phyloP scores from a whole-genome alignment of 2,888 invertebrate genomes.

The Hypomecis punctinalis region DNA sequence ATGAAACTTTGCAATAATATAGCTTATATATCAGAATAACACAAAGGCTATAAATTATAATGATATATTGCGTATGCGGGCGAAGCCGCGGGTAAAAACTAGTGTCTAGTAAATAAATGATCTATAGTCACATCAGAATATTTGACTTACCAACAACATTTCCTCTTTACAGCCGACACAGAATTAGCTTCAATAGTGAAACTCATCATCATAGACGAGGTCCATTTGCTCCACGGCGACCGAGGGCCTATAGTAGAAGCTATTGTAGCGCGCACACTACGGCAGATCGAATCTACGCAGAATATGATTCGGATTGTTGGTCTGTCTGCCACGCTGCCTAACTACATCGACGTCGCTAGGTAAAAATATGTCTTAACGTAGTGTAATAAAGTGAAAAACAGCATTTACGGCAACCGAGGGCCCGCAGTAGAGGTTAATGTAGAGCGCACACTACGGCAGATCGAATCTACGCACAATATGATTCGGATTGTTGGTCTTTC shows the following conservation, averaged over 20 bases:
- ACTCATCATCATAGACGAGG: constrained; percentile 98
- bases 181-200: constrained; percentile 95
- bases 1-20: no score
- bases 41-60: no score
- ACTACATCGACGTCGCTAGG: constrained; percentile 97
- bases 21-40: no score
- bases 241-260: constrained; percentile 99
- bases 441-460: constrained; percentile 96
- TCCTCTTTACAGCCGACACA: constrained; percentile 88
- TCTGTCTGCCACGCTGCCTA: constrained; percentile 98
- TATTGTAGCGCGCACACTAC: constrained; percentile 96
- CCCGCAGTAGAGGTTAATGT: constrained; percentile 99
- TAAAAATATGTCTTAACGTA: constrained; percentile 42
- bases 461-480: constrained; percentile 96
- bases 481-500: constrained; percentile 98
- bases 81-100: no score
- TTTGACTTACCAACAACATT: no score
- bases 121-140: no score
- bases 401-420: constrained; percentile 94
- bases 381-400: neutral
- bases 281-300: constrained; percentile 96
- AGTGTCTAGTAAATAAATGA: no score
- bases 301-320: constrained; percentile 99
- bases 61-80: no score
- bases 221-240: constrained; percentile 98